A percentile compares a stretch with the other conserved stretches of the same genome.
These are phyloP conservation scores for Empidonax alnorum DNA, from an alignment of 2,113 vertebrate species.

Conservation along the genomic window DNA sequence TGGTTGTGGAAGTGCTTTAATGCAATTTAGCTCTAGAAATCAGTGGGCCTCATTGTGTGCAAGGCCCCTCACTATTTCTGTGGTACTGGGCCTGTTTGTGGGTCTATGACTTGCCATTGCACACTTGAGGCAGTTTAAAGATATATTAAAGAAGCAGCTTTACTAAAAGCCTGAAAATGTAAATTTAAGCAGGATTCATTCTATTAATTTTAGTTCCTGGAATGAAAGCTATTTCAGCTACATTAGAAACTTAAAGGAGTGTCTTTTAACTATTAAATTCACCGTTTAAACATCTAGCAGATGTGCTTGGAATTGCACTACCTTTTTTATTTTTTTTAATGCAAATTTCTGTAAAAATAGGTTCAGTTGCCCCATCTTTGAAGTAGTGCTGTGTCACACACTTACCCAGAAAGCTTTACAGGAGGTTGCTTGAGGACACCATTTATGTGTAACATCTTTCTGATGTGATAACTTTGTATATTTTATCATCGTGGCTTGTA, in stretches of 20 bases:
- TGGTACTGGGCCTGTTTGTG: neutral
- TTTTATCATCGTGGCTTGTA: neutral
- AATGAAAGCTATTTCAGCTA: neutral
- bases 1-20: neutral
- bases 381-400: neutral
- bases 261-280: slow-evolving; percentile 8
- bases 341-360: neutral
- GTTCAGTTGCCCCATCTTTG: neutral
- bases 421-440: neutral
- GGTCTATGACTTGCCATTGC: neutral
- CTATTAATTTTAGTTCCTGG: neutral
- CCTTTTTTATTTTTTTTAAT: neutral
- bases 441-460: neutral
- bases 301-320: neutral
- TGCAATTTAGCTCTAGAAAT: neutral
- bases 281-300: neutral
- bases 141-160: neutral
- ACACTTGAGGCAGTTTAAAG: neutral
- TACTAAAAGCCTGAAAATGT: neutral
- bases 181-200: neutral
- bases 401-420: neutral
- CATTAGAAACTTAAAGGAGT: neutral
- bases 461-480: neutral
- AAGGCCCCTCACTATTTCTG: neutral
- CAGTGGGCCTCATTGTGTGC: neutral